phyloP scores from a whole-genome alignment of 2,888 invertebrate species.

The Anorthoa munda region DNA sequence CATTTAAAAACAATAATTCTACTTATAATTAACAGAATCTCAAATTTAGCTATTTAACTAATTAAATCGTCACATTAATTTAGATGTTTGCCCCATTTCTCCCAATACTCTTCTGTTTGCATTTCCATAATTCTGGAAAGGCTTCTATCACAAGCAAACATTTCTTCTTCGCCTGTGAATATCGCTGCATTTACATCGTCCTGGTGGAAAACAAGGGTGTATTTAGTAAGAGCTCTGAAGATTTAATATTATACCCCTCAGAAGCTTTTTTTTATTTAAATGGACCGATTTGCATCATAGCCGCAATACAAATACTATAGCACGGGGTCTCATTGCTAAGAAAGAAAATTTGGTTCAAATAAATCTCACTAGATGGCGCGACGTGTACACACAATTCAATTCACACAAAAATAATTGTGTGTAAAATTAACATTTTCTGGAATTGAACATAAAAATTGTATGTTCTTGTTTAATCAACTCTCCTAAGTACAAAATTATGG shows the following conservation, averaged over 20 bases:
- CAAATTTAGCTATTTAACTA: constrained; percentile 34
- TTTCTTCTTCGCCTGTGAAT: constrained; percentile 99
- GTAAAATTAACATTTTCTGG: too few species aligned
- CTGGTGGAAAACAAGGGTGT: constrained; percentile 82
- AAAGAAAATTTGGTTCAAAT: too few species aligned
- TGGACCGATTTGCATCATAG: too few species aligned
- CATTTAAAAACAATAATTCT: constrained; percentile 34
- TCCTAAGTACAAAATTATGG: too few species aligned
- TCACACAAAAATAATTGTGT: too few species aligned
- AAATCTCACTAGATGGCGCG: too few species aligned
- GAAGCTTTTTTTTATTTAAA: too few species aligned
- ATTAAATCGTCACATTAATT: constrained; percentile 63
- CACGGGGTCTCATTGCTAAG: too few species aligned
- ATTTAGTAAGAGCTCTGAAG: neutral
- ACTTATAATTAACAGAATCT: constrained; percentile 35
- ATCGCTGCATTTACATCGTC: constrained; percentile 96
- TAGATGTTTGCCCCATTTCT: constrained; percentile 92
- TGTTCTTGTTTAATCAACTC: too few species aligned
- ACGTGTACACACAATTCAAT: too few species aligned
- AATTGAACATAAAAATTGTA: too few species aligned
- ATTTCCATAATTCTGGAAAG: constrained; percentile 98
- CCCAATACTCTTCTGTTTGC: constrained; percentile 99
- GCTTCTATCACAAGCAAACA: constrained; percentile 99
- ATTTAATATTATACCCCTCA: neutral
- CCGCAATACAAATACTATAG: too few species aligned